Percentiles rank a stretch among this genome's conserved stretches.
These are phyloP conservation scores for Poeciliopsis gracilis DNA, from an alignment of 2,797 vertebrate genomes.

Conservation along the genomic window DNA sequence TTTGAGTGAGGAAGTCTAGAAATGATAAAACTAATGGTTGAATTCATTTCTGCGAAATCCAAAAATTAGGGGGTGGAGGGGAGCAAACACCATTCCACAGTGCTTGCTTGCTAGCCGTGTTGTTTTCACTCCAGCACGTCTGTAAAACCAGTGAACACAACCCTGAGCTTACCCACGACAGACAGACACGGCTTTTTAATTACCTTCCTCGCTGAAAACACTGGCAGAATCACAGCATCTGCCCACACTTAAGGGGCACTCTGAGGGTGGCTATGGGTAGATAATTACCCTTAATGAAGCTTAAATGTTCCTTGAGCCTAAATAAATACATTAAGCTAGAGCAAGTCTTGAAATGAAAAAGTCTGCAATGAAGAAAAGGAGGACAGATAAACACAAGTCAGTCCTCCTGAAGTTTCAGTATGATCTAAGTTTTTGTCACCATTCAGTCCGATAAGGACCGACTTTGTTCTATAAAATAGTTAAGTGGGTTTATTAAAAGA, in stretches of 20 bases:
- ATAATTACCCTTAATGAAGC: constrained; percentile 80
- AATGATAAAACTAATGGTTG: background rate
- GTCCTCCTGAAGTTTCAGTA: background rate
- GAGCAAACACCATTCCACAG: constrained; percentile 23
- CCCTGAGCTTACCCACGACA: constrained; percentile 36
- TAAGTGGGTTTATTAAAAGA: background rate
- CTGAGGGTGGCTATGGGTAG: constrained; percentile 61
- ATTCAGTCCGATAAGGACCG: background rate
- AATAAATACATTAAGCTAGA: constrained; percentile 77
- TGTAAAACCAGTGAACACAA: constrained; percentile 49
- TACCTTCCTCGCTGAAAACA: constrained; percentile 54
- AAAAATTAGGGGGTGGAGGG: background rate
- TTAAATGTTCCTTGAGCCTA: constrained; percentile 78
- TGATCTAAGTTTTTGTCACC: background rate
- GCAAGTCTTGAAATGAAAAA: constrained; percentile 80
- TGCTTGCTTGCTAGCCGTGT: constrained; percentile 20
- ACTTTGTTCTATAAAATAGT: background rate
- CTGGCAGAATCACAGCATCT: constrained; percentile 53
- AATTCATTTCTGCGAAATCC: background rate
- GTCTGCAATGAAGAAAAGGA: constrained; percentile 26
- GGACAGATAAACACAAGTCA: constrained; percentile 24
- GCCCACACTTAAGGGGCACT: constrained; percentile 70
- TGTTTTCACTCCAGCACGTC: constrained; percentile 39
- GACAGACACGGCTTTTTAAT: constrained; percentile 60
- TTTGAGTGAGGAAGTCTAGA: background rate